Conservation (phyloP, 2,797 vertebrate genomes). For the Pygocentrus nattereri region DNA sequence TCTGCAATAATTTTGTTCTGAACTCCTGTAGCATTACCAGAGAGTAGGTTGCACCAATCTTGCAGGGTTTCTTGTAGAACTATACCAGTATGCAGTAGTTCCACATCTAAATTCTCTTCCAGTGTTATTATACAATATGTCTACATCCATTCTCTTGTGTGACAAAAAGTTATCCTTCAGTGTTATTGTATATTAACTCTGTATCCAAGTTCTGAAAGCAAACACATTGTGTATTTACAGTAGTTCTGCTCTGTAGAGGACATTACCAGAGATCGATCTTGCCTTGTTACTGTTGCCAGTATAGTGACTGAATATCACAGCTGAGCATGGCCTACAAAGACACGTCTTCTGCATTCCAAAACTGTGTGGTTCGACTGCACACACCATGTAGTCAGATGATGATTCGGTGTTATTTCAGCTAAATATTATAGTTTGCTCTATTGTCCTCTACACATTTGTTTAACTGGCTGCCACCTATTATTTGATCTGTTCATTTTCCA, state of each 20-base stretch:
- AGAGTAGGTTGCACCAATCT: no score
- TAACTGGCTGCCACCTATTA: not conserved
- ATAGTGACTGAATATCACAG: not conserved
- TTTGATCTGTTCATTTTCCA: slow-evolving; percentile 1
- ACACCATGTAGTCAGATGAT: not conserved
- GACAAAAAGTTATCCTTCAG: not conserved
- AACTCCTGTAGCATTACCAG: no score
- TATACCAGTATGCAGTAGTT: no score
- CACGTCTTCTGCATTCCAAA: not conserved
- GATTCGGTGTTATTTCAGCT: not conserved
- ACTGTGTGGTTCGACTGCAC: not conserved
- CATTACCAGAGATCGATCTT: not conserved
- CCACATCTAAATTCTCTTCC: no score
- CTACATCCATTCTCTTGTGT: no score
- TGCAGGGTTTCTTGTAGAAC: no score
- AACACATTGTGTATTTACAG: not conserved
- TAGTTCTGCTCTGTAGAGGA: not conserved
- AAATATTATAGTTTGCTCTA: not conserved
- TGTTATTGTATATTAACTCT: not conserved
- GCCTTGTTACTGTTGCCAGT: not conserved
- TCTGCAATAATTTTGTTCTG: no score
- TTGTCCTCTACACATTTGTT: not conserved
- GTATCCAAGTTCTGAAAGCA: not conserved
- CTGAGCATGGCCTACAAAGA: not conserved
- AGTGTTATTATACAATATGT: no score